A percentile compares a stretch with the other conserved stretches of the same genome.
phyloP scores from a whole-genome alignment of 2,888 invertebrate species.

The Phaonia tiefii region DNA sequence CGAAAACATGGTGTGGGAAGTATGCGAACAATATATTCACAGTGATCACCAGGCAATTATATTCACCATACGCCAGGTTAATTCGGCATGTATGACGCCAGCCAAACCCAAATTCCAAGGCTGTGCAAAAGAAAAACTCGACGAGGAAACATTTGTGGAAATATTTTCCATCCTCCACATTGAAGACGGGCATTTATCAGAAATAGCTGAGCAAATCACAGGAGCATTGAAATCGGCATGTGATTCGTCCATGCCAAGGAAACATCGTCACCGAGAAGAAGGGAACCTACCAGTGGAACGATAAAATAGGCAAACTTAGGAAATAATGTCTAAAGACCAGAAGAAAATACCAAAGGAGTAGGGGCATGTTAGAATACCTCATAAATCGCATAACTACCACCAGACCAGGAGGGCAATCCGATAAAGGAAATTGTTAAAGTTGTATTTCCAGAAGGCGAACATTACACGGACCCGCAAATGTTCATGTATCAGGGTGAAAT shows the following conservation, averaged over 20 bases:
- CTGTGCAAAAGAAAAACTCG: not conserved
- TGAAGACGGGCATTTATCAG: too few species aligned
- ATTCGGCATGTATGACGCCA: not conserved
- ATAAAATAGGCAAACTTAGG: not conserved
- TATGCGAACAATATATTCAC: not conserved
- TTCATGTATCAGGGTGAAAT: too few species aligned
- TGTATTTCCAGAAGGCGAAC: not conserved
- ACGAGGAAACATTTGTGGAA: not conserved
- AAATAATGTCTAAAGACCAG: not conserved
- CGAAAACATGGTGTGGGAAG: not conserved
- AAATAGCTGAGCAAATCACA: too few species aligned
- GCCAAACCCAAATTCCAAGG: not conserved
- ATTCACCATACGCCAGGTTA: not conserved
- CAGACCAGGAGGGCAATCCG: not conserved
- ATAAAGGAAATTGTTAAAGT: not conserved
- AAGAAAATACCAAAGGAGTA: not conserved
- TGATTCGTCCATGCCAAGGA: not conserved
- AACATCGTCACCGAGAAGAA: not conserved
- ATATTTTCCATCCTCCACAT: not conserved
- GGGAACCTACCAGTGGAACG: not conserved
- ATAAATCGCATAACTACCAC: not conserved
- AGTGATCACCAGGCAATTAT: not conserved
- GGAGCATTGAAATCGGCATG: too few species aligned
- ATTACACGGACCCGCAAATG: too few species aligned
- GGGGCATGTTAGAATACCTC: too few species aligned